phyloP scores from a whole-genome alignment of 2,888 invertebrate species.

The Nematopogon swammerdamellus region DNA sequence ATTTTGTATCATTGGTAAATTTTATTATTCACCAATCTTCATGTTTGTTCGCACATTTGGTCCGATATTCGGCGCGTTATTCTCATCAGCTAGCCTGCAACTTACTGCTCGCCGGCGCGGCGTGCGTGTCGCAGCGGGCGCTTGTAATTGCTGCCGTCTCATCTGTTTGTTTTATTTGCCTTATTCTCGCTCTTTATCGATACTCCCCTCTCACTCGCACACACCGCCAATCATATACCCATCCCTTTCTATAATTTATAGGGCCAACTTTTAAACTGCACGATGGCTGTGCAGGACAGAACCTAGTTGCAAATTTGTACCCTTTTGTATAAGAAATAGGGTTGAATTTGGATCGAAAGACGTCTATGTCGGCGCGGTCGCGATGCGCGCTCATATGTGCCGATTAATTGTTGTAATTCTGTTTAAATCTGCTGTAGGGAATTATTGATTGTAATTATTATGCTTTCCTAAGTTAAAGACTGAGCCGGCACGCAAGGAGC shows the following conservation, averaged over 20 bases:
- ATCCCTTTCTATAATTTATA: neutral
- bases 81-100: too few species aligned
- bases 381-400: conserved; percentile 4
- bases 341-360: neutral
- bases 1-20: too few species aligned
- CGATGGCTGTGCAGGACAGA: neutral
- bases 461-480: conserved; percentile 36
- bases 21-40: too few species aligned
- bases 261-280: neutral
- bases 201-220: conserved; percentile 9
- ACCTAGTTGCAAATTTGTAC: neutral
- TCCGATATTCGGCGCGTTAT: too few species aligned
- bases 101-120: too few species aligned
- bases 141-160: conserved; percentile 40
- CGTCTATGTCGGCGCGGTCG: neutral
- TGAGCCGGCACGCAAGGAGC: conserved; percentile 29
- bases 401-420: conserved; percentile 32
- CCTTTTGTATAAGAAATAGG: neutral
- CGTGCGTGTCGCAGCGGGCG: conserved; percentile 30
- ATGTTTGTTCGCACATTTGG: too few species aligned
- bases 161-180: conserved; percentile 40
- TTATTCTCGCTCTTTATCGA: conserved; percentile 5
- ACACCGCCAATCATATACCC: neutral
- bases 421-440: conserved; percentile 21
- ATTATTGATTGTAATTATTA: conserved; percentile 51